Percentiles rank a stretch among this genome's conserved stretches.
phyloP scores from a whole-genome alignment of 2,888 invertebrate genomes.

The Steinernema hermaphroditum region DNA sequence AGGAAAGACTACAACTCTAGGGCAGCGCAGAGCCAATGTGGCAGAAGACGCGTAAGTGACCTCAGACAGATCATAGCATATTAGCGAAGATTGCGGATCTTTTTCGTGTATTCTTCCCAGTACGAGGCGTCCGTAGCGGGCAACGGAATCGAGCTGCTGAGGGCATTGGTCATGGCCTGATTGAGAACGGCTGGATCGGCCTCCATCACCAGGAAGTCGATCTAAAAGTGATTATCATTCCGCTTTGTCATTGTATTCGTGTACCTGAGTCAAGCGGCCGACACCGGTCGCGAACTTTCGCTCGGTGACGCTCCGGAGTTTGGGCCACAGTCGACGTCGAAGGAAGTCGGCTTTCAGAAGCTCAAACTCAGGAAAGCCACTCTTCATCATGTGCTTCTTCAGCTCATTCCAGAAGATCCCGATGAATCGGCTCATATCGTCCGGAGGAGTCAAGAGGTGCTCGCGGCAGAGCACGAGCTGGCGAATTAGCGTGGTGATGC shows the following conservation, averaged over 20 bases:
- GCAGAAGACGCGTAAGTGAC: too few species aligned
- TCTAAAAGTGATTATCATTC: not conserved
- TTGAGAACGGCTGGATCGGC: not conserved
- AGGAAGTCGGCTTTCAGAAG: not conserved
- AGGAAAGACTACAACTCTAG: too few species aligned
- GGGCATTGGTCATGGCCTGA: not conserved
- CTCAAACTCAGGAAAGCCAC: not conserved
- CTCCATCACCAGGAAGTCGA: not conserved
- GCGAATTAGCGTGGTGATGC: too few species aligned
- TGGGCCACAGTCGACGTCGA: not conserved
- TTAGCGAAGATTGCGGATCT: too few species aligned
- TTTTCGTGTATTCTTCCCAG: too few species aligned
- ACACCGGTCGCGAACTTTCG: not conserved
- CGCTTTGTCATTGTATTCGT: too few species aligned
- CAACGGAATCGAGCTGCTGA: not conserved
- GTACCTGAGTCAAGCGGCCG: not conserved
- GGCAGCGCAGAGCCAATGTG: too few species aligned
- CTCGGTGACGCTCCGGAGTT: not conserved
- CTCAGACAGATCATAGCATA: too few species aligned
- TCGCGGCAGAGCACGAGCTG: too few species aligned
- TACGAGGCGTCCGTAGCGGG: not conserved
- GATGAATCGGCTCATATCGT: too few species aligned
- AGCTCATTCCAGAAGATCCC: not conserved
- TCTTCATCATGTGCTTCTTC: not conserved
- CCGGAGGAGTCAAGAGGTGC: too few species aligned